A percentile compares a stretch with the other conserved stretches of the same genome.
These are phyloP conservation scores for Ceratosolen fusciceps DNA, from an alignment of 1,140 invertebrate species.

Conservation along the genomic window DNA sequence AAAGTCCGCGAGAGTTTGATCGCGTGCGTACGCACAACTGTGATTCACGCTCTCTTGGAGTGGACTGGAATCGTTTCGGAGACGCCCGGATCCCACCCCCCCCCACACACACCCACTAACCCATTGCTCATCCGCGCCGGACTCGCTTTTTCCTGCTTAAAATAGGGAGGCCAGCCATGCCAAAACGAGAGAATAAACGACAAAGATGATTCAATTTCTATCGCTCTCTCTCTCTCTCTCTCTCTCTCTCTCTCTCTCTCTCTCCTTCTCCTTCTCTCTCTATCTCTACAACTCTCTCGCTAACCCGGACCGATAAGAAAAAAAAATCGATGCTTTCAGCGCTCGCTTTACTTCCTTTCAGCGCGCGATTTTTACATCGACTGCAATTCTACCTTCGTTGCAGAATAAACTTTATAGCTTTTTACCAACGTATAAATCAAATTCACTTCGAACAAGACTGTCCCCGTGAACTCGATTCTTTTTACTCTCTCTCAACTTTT, in stretches of 20 bases:
- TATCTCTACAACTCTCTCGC: too few species aligned
- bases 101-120: too few species aligned
- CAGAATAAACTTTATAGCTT: background rate
- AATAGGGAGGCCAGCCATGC: background rate
- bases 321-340: too few species aligned
- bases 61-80: background rate
- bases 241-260: background rate
- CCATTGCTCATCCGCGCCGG: too few species aligned
- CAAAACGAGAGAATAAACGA: background rate
- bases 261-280: background rate
- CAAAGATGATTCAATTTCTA: background rate
- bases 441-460: background rate
- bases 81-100: background rate
- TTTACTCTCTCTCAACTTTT: too few species aligned
- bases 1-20: conserved; percentile 12
- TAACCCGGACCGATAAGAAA: too few species aligned
- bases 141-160: too few species aligned
- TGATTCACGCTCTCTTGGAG: conserved; percentile 18
- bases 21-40: background rate
- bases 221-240: background rate
- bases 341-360: too few species aligned
- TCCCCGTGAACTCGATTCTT: too few species aligned
- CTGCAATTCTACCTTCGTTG: background rate
- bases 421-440: background rate
- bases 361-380: background rate